Percentiles rank a stretch among this genome's conserved stretches.
These are phyloP conservation scores for Thecophora atra DNA, from an alignment of 2,888 invertebrate genomes.

Conservation along the genomic window DNA sequence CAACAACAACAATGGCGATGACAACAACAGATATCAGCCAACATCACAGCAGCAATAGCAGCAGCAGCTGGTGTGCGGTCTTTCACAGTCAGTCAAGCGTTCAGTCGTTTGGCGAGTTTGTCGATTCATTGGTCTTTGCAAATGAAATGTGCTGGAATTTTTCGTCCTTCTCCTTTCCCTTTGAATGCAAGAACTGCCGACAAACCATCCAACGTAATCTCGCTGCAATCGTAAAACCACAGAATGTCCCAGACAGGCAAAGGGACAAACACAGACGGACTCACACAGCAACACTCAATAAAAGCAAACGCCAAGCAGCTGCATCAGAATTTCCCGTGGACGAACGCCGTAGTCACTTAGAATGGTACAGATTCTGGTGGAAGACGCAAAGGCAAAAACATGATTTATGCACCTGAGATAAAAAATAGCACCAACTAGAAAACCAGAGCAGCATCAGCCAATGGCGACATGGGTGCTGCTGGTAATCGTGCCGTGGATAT, in stretches of 20 bases:
- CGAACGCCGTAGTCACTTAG: background rate
- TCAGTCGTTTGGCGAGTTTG: background rate
- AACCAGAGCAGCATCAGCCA: conserved; percentile 18
- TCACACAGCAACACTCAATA: background rate
- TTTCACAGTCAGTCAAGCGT: background rate
- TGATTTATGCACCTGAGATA: conserved; percentile 34
- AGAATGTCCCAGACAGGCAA: background rate
- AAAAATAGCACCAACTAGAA: background rate
- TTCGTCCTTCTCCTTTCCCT: background rate
- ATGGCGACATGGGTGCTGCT: background rate
- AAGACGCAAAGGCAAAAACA: conserved; percentile 15
- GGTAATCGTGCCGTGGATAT: conserved; percentile 4
- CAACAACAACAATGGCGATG: conserved; percentile 13
- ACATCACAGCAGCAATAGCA: background rate
- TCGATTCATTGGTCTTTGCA: background rate
- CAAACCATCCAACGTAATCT: conserved; percentile 13
- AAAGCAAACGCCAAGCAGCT: conserved; percentile 13
- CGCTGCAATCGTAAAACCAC: conserved; percentile 21
- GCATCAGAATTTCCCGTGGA: conserved; percentile 21
- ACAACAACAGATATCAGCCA: conserved; percentile 20
- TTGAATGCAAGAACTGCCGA: background rate
- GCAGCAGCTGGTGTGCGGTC: conserved; percentile 26
- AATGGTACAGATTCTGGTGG: background rate
- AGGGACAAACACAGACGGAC: conserved; percentile 1
- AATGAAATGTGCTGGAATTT: conserved; percentile 24